phyloP scores from a whole-genome alignment of 2,113 vertebrate species.

The Coturnix japonica region DNA sequence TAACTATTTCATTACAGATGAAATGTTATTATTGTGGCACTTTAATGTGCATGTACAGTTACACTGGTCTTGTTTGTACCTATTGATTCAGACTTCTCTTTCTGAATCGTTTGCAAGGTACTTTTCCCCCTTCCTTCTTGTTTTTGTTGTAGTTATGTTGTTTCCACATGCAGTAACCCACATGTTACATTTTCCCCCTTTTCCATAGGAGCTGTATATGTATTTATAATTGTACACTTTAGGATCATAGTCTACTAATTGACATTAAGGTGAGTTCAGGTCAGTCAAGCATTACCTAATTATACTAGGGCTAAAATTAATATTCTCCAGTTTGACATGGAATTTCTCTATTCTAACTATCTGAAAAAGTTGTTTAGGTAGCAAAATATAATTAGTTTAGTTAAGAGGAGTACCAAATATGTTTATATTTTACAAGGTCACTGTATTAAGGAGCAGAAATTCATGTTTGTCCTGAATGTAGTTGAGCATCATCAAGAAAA shows the following conservation, averaged over 20 bases:
- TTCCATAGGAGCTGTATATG: neutral
- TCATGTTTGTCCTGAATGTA: neutral
- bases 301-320: neutral
- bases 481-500: neutral
- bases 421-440: neutral
- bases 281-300: neutral
- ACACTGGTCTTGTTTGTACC: slow-evolving; percentile 5
- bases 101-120: slow-evolving; percentile 46
- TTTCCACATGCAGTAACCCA: neutral
- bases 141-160: neutral
- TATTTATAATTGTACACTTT: neutral
- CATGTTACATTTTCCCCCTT: neutral
- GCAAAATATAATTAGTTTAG: neutral
- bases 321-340: neutral
- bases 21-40: slow-evolving; percentile 62
- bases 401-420: too few species aligned
- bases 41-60: slow-evolving; percentile 23
- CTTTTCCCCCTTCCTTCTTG: neutral
- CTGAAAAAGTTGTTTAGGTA: neutral
- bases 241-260: neutral
- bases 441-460: neutral
- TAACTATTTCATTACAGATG: slow-evolving; percentile 68
- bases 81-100: slow-evolving; percentile 27
- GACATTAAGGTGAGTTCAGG: neutral
- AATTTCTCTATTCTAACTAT: neutral